Conservation (phyloP, 2,888 invertebrate species). For the Limnephilus auricula region DNA sequence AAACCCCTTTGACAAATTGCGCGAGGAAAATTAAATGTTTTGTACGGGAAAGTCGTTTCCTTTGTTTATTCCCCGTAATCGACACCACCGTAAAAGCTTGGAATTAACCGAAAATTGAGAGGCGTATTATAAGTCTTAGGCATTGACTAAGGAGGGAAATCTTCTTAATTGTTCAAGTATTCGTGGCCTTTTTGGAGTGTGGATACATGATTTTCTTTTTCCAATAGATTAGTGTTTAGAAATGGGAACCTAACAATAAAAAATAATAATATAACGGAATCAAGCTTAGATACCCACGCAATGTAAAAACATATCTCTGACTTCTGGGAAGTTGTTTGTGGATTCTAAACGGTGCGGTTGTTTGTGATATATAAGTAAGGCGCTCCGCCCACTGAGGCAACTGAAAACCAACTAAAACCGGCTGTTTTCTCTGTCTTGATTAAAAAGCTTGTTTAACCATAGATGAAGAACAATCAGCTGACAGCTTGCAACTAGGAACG, state of each 20-base stretch:
- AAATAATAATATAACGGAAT: too few species aligned
- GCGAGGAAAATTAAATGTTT: slow-evolving; percentile 49
- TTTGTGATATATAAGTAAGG: too few species aligned
- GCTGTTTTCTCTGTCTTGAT: too few species aligned
- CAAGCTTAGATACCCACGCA: too few species aligned
- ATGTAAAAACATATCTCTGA: too few species aligned
- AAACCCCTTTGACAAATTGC: slow-evolving; percentile 49
- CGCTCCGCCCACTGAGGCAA: too few species aligned
- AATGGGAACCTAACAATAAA: background rate
- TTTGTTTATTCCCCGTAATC: slow-evolving; percentile 30
- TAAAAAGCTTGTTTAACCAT: too few species aligned
- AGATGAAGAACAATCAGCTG: too few species aligned
- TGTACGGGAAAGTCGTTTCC: slow-evolving; percentile 33
- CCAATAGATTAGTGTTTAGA: background rate
- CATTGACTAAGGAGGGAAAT: background rate
- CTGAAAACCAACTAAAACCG: too few species aligned
- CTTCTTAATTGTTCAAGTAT: background rate
- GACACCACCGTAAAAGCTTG: slow-evolving; percentile 16
- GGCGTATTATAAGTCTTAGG: background rate
- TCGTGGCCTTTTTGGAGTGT: background rate
- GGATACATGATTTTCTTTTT: background rate
- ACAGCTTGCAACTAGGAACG: too few species aligned
- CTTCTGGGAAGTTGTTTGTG: too few species aligned
- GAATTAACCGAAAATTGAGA: background rate
- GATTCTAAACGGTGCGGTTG: too few species aligned